Percentiles rank a stretch among this genome's conserved stretches.
These are phyloP conservation scores for Cydia strobilella DNA, from an alignment of 1,140 invertebrate species.

Conservation along the genomic window DNA sequence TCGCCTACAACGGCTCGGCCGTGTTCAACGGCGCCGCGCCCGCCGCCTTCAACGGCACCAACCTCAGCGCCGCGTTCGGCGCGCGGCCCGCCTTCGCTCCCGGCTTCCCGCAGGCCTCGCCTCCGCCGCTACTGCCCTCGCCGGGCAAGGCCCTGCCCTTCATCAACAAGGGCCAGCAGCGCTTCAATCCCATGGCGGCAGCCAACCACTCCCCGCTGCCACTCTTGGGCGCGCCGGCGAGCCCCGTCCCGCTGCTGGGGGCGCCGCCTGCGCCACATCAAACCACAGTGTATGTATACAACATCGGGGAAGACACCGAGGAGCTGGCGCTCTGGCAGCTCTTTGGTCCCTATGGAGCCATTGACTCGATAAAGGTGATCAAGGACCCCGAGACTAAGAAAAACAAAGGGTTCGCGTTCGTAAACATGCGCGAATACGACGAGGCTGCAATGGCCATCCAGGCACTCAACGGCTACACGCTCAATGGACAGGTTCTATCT, in stretches of 20 bases:
- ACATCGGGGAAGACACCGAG: constrained; percentile 98
- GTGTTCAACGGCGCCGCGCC: constrained; percentile 64
- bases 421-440: constrained; percentile 99
- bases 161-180: constrained; percentile 77
- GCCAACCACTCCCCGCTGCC: constrained; percentile 70
- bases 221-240: constrained; percentile 70
- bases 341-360: constrained; percentile 99
- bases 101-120: constrained; percentile 69
- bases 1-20: constrained; percentile 65
- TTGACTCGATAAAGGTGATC: constrained; percentile 99
- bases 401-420: constrained; percentile 99
- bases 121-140: constrained; percentile 72
- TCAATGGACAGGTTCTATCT: constrained; percentile 98
- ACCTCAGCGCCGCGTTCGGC: constrained; percentile 64
- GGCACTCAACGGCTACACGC: constrained; percentile 97
- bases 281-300: constrained; percentile 90
- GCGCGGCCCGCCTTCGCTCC: constrained; percentile 62
- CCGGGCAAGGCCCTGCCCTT: constrained; percentile 76
- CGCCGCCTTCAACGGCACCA: constrained; percentile 65
- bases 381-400: constrained; percentile 99
- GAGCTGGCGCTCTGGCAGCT: constrained; percentile 99
- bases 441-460: constrained; percentile 98
- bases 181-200: constrained; percentile 78
- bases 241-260: constrained; percentile 67
- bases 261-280: constrained; percentile 65